Percentiles rank a stretch among this genome's conserved stretches.
phyloP scores from a whole-genome alignment of 2,888 invertebrate genomes.

The Eulithis prunata region DNA sequence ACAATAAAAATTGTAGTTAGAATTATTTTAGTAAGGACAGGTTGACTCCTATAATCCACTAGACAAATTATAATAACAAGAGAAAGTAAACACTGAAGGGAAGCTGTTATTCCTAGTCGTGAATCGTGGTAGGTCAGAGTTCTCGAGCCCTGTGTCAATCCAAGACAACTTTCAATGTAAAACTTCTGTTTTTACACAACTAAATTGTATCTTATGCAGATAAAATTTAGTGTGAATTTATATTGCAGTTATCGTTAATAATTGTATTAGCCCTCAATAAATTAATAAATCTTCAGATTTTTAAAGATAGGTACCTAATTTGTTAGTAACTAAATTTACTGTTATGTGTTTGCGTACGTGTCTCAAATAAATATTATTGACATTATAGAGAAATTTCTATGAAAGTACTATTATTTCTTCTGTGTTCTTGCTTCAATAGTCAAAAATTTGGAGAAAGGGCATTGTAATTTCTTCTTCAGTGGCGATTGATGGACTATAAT shows the following conservation, averaged over 20 bases:
- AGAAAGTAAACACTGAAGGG: conserved; percentile 22
- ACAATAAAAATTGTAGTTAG: too few species aligned
- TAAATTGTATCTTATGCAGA: neutral
- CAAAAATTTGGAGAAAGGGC: conserved; percentile 18
- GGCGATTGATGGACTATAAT: conserved; percentile 15
- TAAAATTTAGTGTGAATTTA: neutral
- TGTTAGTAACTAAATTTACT: too few species aligned
- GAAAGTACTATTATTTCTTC: conserved; percentile 21
- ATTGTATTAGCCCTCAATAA: too few species aligned
- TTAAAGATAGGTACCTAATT: too few species aligned
- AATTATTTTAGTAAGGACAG: neutral
- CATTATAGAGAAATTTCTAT: conserved; percentile 6
- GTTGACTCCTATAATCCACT: conserved; percentile 5
- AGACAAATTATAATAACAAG: conserved; percentile 16
- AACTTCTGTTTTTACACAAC: neutral
- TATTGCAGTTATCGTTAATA: neutral
- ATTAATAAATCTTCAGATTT: too few species aligned
- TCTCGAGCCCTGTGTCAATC: conserved; percentile 11
- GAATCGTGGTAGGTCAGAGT: conserved; percentile 23
- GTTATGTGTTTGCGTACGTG: too few species aligned
- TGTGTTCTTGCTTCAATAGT: conserved; percentile 23
- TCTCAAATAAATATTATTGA: neutral
- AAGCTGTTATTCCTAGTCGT: conserved; percentile 14
- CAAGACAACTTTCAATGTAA: neutral
- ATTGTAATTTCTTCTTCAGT: conserved; percentile 22